Evolutionary conservation across 2,113 vertebrate genomes (phyloP), one percentile per base, ranked within the genome.

Genomic region (Neopipo cinnamomea): DNA sequence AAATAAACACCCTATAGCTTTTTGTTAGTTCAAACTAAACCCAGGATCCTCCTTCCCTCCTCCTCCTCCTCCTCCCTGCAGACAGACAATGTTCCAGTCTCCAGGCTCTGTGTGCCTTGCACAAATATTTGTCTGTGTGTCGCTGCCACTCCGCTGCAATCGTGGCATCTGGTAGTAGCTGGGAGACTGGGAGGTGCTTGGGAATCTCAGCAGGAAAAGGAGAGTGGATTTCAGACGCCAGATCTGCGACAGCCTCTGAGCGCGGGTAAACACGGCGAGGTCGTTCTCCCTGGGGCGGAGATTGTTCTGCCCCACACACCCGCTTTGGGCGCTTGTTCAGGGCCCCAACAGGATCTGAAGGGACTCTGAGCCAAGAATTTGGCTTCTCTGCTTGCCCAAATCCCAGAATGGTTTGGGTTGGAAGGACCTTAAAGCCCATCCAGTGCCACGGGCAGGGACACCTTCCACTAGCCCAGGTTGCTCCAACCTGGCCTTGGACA

Each of bases 111-210:
- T 86, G 7, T 78, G 78, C 95, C 80, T 87, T 94, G 79, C 93
- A 92, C 96, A 97, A 97, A 96, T 96, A 96, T 96, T 96, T 96
- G 93, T 84, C 95, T 92, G 85, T 37, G 78, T 9, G 15, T 86
- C 0, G 37, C 96, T 91, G 94, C 94, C 93, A 44, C 96, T 91
- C 82, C 88, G 9, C 85, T 55, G 90, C 90, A 77, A 86, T 91
- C 27, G 13, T 92, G 92, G 90, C 95, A 95, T 86, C 93, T 93
- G 95, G 66, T 28, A 20, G 76, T 46, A 62, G 88, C 95, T 91
- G 91, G 91, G 93, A 94, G 82, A 77, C 91, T 77, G 93, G 96
- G 91, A 96, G 88, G 88, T 92, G 93, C 92, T 91, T 75, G 95
- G 93, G 92, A 90, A 94, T 50, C 91, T 88, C 87, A 35, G 81